Conservation (phyloP, 2,113 vertebrate genomes). For the Otus sunia region DNA sequence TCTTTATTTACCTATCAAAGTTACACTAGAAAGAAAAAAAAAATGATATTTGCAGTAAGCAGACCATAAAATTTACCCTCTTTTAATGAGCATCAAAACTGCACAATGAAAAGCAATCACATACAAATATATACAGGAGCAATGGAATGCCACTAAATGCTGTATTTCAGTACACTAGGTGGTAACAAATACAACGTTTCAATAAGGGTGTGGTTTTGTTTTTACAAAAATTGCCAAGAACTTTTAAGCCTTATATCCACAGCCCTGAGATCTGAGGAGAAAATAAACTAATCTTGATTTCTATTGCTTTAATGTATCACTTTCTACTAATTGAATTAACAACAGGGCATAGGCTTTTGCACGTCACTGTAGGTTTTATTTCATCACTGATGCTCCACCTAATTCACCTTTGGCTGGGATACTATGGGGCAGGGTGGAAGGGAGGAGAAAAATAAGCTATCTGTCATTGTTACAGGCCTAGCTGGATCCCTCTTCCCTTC, state of each 20-base stretch:
- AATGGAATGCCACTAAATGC: neutral
- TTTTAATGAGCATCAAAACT: neutral
- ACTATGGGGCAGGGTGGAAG: accelerated
- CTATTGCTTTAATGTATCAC: neutral
- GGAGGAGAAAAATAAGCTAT: neutral
- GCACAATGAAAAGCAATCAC: neutral
- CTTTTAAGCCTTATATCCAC: neutral
- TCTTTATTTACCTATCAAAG: neutral
- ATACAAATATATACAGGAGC: neutral
- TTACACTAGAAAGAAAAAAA: neutral
- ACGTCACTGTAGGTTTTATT: neutral
- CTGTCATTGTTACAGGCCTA: neutral
- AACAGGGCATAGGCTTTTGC: neutral
- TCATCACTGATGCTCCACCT: neutral
- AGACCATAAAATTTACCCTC: neutral
- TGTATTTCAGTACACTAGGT: neutral
- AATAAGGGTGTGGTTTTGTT: neutral
- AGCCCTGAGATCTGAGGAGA: neutral
- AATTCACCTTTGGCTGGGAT: neutral
- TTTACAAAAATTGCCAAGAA: neutral
- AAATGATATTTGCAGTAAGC: neutral
- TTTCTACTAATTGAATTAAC: neutral
- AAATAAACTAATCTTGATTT: neutral
- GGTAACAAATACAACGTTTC: neutral
- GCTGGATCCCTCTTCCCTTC: neutral